Percentiles rank a stretch among this genome's conserved stretches.
Conservation (phyloP, 2,888 invertebrate species). For the Heliconius charithonia region DNA sequence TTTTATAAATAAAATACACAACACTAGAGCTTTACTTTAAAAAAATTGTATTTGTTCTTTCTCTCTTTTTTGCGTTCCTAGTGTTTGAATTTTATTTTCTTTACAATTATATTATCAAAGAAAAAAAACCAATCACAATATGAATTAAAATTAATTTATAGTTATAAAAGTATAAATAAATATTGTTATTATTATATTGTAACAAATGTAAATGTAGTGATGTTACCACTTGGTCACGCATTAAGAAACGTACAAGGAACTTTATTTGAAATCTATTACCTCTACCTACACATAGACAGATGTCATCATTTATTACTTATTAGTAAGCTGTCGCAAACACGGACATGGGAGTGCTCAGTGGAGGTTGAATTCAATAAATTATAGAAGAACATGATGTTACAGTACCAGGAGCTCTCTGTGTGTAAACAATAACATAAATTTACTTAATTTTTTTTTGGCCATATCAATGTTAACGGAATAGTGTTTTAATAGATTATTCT, state of each 20-base stretch:
- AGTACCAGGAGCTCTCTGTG: background rate
- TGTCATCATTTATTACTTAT: conserved; percentile 40
- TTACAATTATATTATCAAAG: too few relatives aligned
- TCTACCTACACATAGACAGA: conserved; percentile 22
- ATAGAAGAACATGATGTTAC: conserved; percentile 8
- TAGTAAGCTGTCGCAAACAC: conserved; percentile 34
- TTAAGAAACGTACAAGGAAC: conserved; percentile 1
- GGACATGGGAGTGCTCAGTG: conserved; percentile 26
- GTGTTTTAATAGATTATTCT: background rate
- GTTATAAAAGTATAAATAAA: too few relatives aligned
- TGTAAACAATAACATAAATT: background rate
- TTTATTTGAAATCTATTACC: conserved; percentile 23
- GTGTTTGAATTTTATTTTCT: too few relatives aligned
- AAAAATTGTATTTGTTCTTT: too few relatives aligned
- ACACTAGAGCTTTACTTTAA: too few relatives aligned
- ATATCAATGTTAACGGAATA: background rate
- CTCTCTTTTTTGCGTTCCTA: too few relatives aligned
- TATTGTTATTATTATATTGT: too few relatives aligned
- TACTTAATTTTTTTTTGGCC: background rate
- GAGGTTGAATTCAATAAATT: conserved; percentile 33
- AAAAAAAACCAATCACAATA: too few relatives aligned
- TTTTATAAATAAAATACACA: too few relatives aligned
- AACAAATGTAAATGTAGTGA: background rate
- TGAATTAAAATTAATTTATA: too few relatives aligned
- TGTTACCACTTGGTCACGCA: conserved; percentile 1